Conservation (phyloP, 2,113 vertebrate genomes). For the Mus musculus region DNA sequence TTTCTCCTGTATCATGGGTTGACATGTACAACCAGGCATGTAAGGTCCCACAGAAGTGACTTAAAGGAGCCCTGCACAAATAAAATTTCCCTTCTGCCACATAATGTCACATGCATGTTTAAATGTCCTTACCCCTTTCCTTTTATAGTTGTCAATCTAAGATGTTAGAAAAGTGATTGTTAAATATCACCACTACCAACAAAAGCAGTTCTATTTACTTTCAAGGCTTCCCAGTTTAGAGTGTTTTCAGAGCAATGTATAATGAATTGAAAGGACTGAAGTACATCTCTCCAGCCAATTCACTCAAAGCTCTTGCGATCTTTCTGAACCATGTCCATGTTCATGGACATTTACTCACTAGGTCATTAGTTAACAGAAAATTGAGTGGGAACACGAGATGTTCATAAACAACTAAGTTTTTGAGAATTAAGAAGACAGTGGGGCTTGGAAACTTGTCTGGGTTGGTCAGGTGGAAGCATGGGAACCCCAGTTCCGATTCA, state of each 20-base stretch:
- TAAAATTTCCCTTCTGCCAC: background rate
- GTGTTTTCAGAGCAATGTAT: conserved; percentile 7
- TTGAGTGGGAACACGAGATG: background rate
- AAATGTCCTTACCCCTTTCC: background rate
- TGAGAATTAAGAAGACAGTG: conserved; percentile 27
- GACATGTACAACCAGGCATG: conserved; percentile 29
- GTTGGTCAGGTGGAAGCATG: background rate
- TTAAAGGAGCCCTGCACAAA: conserved; percentile 8
- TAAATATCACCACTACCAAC: background rate
- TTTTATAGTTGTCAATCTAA: conserved; percentile 25
- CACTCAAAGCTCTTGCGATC: background rate
- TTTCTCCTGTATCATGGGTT: background rate
- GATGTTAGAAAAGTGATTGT: conserved; percentile 24
- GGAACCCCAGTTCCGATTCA: no score
- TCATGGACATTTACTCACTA: background rate
- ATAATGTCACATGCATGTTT: background rate
- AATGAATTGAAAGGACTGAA: background rate
- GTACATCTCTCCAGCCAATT: background rate
- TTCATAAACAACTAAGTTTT: background rate
- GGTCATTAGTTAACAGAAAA: background rate
- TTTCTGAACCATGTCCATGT: background rate
- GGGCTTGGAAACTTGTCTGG: background rate
- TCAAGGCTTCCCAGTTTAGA: background rate
- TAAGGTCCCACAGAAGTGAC: background rate
- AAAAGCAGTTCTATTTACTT: conserved; percentile 36